Evolutionary conservation across 2,888 invertebrate genomes (phyloP).

Genomic region (Empis livida): DNA sequence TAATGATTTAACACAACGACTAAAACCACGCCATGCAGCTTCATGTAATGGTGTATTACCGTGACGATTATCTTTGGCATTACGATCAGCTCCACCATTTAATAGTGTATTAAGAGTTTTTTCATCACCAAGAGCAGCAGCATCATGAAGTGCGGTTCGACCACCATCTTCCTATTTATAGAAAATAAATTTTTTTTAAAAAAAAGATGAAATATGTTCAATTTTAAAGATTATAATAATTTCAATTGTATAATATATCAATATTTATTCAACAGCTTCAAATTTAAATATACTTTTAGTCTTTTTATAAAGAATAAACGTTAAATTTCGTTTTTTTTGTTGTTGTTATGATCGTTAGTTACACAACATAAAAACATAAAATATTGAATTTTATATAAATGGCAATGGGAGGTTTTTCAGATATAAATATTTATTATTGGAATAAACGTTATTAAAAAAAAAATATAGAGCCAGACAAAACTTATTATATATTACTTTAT

Average conservation of each 20-base stretch:
- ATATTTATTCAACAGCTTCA: not conserved
- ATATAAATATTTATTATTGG: too few relatives aligned
- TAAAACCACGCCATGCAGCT: constrained; percentile 90
- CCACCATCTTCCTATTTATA: constrained; percentile 20
- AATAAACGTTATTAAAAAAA: too few relatives aligned
- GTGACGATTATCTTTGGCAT: constrained; percentile 43
- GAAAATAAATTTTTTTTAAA: not conserved
- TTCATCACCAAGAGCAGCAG: constrained; percentile 26
- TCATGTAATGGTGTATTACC: constrained; percentile 92
- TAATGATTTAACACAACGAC: constrained; percentile 64
- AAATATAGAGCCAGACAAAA: too few relatives aligned
- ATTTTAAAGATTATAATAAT: not conserved
- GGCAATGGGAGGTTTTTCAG: too few relatives aligned
- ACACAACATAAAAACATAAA: too few relatives aligned
- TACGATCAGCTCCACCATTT: constrained; percentile 23
- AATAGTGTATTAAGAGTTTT: constrained; percentile 22
- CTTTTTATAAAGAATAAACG: too few relatives aligned
- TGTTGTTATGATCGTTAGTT: too few relatives aligned
- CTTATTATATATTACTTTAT: too few relatives aligned
- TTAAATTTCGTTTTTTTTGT: too few relatives aligned
- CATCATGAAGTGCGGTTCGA: constrained; percentile 26
- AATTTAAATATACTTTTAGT: too few relatives aligned
- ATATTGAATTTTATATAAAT: too few relatives aligned
- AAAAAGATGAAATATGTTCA: not conserved
- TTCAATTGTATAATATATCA: not conserved